These are phyloP conservation scores for Lagodon rhomboides DNA, from an alignment of 2,797 vertebrate genomes.

Conservation along the genomic window DNA sequence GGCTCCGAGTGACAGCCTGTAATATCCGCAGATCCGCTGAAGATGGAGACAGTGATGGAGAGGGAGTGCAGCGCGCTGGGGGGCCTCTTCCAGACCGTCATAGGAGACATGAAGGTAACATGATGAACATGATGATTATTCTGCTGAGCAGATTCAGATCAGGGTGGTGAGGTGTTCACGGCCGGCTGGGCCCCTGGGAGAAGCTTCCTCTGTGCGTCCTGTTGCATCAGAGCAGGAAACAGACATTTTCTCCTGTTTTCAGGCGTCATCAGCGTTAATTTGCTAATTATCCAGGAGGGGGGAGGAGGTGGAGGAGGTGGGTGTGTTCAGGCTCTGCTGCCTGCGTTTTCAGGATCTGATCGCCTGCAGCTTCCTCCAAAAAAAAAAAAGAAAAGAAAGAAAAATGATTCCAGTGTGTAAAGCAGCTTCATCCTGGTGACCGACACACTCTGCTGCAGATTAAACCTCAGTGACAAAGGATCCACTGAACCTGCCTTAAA, in stretches of 20 bases:
- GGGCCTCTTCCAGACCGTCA: slow-evolving; percentile 96
- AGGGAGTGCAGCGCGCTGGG: slow-evolving; percentile 96
- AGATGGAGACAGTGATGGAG: slow-evolving; percentile 96
- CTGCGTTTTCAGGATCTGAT: slow-evolving; percentile 6
- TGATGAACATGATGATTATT: not conserved
- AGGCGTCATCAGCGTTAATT: slow-evolving; percentile 38
- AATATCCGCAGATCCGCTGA: slow-evolving; percentile 61
- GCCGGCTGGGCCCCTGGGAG: not conserved
- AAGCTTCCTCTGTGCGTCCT: not conserved
- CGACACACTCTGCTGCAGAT: too few species aligned
- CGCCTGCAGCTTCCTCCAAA: slow-evolving; percentile 9
- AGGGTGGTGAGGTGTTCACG: not conserved
- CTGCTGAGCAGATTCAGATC: not conserved
- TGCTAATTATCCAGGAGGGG: slow-evolving; percentile 16
- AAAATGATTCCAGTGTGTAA: too few species aligned
- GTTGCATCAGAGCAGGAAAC: slow-evolving; percentile 25
- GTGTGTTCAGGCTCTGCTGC: slow-evolving; percentile 24
- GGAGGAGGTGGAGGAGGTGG: not conserved
- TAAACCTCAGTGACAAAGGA: too few species aligned
- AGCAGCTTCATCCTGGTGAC: not conserved
- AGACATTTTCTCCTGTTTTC: slow-evolving; percentile 4
- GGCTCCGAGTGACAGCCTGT: slow-evolving; percentile 36
- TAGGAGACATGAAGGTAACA: slow-evolving; percentile 96
- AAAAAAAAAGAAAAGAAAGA: too few species aligned
- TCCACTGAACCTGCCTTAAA: too few species aligned